phyloP scores from a whole-genome alignment of 2,797 vertebrate species.

The Iguana delicatissima region DNA sequence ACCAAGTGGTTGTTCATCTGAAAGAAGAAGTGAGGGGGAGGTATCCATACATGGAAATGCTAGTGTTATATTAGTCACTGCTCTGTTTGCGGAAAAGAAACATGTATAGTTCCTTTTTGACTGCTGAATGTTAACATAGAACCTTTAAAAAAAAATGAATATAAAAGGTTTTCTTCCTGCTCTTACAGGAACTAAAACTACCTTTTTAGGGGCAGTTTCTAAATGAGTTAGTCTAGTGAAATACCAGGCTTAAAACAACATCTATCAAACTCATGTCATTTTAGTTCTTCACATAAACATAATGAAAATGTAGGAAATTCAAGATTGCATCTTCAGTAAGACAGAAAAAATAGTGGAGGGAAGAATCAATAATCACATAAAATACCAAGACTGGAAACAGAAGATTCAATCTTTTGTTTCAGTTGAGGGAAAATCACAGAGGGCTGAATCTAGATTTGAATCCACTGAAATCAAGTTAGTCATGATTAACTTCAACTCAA shows the following conservation, averaged over 20 bases:
- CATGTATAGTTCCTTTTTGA: neutral
- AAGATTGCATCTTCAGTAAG: neutral
- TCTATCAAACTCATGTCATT: neutral
- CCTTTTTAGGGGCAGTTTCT: neutral
- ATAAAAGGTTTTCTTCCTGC: neutral
- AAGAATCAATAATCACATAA: neutral
- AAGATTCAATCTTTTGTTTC: slow-evolving; percentile 35
- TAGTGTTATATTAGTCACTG: neutral
- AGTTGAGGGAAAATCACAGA: slow-evolving; percentile 51
- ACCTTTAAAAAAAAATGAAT: neutral
- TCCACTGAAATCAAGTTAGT: neutral
- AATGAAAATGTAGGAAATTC: neutral
- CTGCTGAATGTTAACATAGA: neutral
- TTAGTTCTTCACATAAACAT: neutral
- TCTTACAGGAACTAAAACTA: neutral
- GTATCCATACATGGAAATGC: neutral
- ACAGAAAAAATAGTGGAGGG: rapidly evolving
- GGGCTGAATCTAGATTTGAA: neutral
- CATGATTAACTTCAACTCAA: neutral
- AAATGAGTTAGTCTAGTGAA: neutral
- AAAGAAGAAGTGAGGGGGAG: neutral
- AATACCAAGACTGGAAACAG: neutral
- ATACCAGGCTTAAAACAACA: neutral
- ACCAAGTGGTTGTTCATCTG: neutral
- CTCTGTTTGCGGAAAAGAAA: neutral